Percentiles rank a stretch among this genome's conserved stretches.
Conservation (phyloP, 2,888 invertebrate species). For the Lypha dubia region DNA sequence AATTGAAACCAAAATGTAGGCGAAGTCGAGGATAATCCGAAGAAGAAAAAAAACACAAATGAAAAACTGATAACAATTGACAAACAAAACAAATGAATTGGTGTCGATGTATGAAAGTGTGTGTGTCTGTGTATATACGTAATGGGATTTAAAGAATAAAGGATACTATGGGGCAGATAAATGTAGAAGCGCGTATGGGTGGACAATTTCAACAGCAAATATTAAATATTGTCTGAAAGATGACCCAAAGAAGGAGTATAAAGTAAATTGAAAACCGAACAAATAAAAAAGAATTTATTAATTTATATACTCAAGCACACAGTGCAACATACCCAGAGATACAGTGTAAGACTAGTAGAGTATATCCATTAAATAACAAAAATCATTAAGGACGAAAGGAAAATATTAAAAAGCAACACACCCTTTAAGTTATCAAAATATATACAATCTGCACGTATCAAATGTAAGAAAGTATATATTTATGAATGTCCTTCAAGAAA, state of each 20-base stretch:
- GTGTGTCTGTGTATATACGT: neutral
- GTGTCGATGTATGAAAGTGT: neutral
- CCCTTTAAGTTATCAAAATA: slow-evolving; percentile 62
- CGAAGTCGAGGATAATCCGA: slow-evolving; percentile 60
- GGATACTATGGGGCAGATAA: neutral
- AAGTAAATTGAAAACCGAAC: slow-evolving; percentile 65
- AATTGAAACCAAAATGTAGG: slow-evolving; percentile 58
- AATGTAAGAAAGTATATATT: slow-evolving; percentile 48
- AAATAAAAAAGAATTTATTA: slow-evolving; percentile 1
- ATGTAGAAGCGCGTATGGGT: slow-evolving; percentile 9
- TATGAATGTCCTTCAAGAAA: slow-evolving; percentile 40
- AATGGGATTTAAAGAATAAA: neutral
- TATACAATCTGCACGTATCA: slow-evolving; percentile 42
- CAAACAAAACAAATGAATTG: slow-evolving; percentile 37
- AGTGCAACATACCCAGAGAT: neutral
- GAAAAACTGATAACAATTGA: slow-evolving; percentile 58
- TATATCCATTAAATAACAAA: slow-evolving; percentile 59
- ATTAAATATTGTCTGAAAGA: slow-evolving; percentile 10
- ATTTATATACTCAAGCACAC: slow-evolving; percentile 15
- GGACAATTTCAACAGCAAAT: neutral
- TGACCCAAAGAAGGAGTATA: slow-evolving; percentile 21
- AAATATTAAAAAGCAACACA: slow-evolving; percentile 60
- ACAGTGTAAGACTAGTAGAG: neutral
- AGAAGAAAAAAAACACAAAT: slow-evolving; percentile 13
- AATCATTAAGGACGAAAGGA: slow-evolving; percentile 46